Evolutionary conservation across 2,113 vertebrate species (phyloP).

Genomic region (Prunella himalayana): DNA sequence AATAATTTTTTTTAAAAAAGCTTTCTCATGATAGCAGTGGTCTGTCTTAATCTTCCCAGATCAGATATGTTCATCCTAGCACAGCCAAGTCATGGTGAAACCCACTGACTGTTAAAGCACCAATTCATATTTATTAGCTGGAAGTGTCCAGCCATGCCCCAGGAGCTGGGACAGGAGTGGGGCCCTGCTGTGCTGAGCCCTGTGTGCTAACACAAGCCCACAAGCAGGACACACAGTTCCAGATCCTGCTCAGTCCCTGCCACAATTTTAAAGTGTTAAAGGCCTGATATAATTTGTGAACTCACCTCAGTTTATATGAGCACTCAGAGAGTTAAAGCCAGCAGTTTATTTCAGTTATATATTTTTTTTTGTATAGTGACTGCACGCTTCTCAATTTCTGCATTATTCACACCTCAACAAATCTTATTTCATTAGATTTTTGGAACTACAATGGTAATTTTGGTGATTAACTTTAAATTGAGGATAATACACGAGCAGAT

Average conservation of each 20-base stretch:
- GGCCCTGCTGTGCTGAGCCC: neutral
- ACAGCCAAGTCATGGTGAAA: neutral
- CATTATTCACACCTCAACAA: slow-evolving; percentile 69
- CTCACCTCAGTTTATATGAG: neutral
- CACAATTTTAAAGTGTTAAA: neutral
- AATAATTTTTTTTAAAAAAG: neutral
- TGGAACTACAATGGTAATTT: slow-evolving; percentile 63
- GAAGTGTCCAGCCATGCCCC: neutral
- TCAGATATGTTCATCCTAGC: neutral
- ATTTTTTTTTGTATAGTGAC: neutral
- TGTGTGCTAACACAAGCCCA: neutral
- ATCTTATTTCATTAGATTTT: slow-evolving; percentile 68
- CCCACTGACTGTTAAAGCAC: neutral
- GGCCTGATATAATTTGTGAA: neutral
- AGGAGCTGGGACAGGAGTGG: fast-evolving
- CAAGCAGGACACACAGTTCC: neutral
- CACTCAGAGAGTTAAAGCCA: neutral
- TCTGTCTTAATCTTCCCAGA: neutral
- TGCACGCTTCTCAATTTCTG: neutral
- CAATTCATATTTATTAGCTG: neutral
- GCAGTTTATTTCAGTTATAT: neutral
- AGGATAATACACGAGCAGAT: slow-evolving; percentile 55
- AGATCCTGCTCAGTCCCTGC: neutral
- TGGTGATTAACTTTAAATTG: slow-evolving; percentile 75
- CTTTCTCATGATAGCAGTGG: neutral